Evolutionary conservation across 2,888 invertebrate species (phyloP).

Genomic region (Disparrhopalites patrizii): DNA sequence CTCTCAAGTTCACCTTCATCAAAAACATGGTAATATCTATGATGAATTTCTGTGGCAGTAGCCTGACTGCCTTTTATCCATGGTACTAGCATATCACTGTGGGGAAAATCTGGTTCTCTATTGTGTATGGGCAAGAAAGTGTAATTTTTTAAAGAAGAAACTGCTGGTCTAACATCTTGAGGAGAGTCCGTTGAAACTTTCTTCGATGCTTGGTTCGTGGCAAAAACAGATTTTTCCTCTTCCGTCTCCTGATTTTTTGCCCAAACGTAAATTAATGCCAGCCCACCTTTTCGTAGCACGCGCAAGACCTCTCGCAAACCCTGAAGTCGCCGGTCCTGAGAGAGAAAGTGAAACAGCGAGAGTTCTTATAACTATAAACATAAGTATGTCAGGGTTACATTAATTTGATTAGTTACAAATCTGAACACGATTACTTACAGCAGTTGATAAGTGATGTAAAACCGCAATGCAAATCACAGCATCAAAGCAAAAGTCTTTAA

Average conservation of each 20-base stretch:
- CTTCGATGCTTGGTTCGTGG: constrained; percentile 57
- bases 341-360: constrained; percentile 1
- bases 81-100: constrained; percentile 89
- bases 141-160: constrained; percentile 24
- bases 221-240: constrained; percentile 64
- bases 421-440: constrained; percentile 54
- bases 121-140: constrained; percentile 71
- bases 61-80: constrained; percentile 66
- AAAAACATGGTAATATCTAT: constrained; percentile 93
- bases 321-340: constrained; percentile 66
- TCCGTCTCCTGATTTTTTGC: constrained; percentile 71
- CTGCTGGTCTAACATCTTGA: background rate
- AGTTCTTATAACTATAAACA: background rate
- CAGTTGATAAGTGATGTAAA: constrained; percentile 86
- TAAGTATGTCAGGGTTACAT: background rate
- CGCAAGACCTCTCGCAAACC: constrained; percentile 74
- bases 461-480: constrained; percentile 91
- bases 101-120: constrained; percentile 83
- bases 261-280: constrained; percentile 91
- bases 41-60: constrained; percentile 56
- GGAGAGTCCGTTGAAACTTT: background rate
- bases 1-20: constrained; percentile 72
- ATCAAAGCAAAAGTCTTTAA: constrained; percentile 67
- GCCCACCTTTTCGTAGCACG: constrained; percentile 67
- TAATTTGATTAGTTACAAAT: background rate